phyloP scores from a whole-genome alignment of 2,113 vertebrate species.

The Uropsilus gracilis region DNA sequence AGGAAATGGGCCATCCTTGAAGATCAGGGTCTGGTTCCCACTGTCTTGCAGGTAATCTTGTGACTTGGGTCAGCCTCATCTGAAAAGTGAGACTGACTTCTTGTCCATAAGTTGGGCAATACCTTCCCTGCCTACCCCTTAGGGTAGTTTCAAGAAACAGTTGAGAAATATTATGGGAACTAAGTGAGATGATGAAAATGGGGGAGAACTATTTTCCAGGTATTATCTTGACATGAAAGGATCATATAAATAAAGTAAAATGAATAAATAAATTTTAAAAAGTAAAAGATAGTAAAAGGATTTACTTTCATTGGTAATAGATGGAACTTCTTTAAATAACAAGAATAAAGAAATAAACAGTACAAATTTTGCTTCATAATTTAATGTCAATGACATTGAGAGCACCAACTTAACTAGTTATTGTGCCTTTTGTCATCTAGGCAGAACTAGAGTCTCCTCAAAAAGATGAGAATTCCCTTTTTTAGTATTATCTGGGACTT shows the following conservation, averaged over 20 bases:
- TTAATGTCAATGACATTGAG: slow-evolving; percentile 19
- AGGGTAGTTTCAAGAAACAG: not conserved
- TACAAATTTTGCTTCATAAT: slow-evolving; percentile 47
- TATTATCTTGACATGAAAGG: not conserved
- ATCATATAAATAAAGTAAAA: too few species aligned
- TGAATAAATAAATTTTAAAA: too few species aligned
- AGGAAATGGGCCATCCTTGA: slow-evolving; percentile 14
- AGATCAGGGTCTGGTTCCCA: slow-evolving; percentile 25
- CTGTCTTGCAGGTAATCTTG: not conserved
- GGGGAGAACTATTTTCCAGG: not conserved
- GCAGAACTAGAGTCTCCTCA: slow-evolving; percentile 1
- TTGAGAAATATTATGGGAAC: slow-evolving; percentile 46
- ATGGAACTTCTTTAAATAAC: slow-evolving; percentile 53
- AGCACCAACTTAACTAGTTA: slow-evolving; percentile 22
- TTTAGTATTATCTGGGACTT: slow-evolving; percentile 1
- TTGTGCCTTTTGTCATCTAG: slow-evolving; percentile 44
- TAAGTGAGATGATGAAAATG: slow-evolving; percentile 38
- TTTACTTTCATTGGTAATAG: slow-evolving; percentile 28
- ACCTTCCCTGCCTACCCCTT: not conserved
- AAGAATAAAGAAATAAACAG: slow-evolving; percentile 54
- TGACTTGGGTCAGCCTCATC: not conserved
- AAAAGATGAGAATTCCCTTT: not conserved
- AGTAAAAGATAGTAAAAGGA: too few species aligned
- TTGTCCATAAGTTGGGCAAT: not conserved
- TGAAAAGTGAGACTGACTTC: slow-evolving; percentile 18